Evolutionary conservation across 2,888 invertebrate species (phyloP), one percentile per base, ranked within the genome.

Genomic region (Cryptocheilus praepositus): DNA sequence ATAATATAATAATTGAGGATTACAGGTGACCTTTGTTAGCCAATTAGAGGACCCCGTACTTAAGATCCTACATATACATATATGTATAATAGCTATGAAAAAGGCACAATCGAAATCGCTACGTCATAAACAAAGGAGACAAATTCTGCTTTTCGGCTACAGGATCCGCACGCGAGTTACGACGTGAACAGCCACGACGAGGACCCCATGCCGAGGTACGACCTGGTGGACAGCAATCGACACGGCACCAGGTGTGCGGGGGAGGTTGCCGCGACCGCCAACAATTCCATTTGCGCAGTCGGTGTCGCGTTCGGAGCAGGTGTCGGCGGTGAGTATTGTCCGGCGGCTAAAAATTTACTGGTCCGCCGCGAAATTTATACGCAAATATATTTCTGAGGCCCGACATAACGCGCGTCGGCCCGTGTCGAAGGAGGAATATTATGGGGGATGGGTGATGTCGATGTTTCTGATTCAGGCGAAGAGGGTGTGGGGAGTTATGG

Each of bases 191-290:
- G 95, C 73, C 95, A 97, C 86, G 99, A 99, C 89, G 93, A 95
- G 0, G 98, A 99, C 89, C 99, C 99, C 0, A 97, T 96, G 93
- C 99, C 99, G 0, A 93, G 98, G 74, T 99, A 99, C 89, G 99
- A 99, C 89, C 93, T 96, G 91, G 94, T 96, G 62, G 98, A 99
- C 90, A 98, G 98, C 66, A 99, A 99, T 90, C 93, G 97, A 21
- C 97, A 96, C 87, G 96, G 96, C 2, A 99, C 98, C 4, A 91
- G 98, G 64, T 98, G 98, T 89, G 98, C 98, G 0, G 98, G 98
- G 0, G 98, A 99, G 89, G 99, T 99, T 8, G 98, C 99, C 0
- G 98, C 98, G 2, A 95, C 96, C 28, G 98, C 97, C 61, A 98
- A 99, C 89, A 99, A 99, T 90, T 94, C 95, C 28, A 92, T 98